Conservation (phyloP, 23 tunicate genomes). For the Corella eumyota region DNA sequence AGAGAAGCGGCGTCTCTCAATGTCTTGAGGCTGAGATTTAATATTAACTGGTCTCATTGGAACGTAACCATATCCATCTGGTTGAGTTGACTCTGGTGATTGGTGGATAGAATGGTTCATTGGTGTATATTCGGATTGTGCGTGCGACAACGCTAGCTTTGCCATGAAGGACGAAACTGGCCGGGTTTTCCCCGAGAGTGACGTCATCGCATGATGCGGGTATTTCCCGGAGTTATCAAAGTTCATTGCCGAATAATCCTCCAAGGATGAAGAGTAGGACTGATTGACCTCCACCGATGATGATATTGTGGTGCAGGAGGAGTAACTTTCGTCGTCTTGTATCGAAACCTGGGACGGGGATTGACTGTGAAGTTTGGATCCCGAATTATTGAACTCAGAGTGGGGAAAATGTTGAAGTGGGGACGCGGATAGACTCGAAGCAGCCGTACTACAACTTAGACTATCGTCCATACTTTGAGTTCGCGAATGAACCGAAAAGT, state of each 20-base stretch:
- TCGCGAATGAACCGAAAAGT: slow-evolving; percentile 46
- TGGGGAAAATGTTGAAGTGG: slow-evolving; percentile 12
- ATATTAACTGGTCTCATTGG: slow-evolving; percentile 44
- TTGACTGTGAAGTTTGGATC: too few relatives aligned
- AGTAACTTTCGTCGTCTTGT: slow-evolving; percentile 14
- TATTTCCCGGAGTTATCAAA: slow-evolving; percentile 1
- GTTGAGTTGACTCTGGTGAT: background rate
- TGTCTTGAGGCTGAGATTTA: slow-evolving; percentile 63
- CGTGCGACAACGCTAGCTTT: background rate
- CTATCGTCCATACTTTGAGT: slow-evolving; percentile 58
- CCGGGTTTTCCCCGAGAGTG: background rate
- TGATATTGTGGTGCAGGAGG: slow-evolving; percentile 7
- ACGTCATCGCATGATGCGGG: too few relatives aligned
- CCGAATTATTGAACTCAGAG: too few relatives aligned
- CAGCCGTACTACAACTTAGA: slow-evolving; percentile 37
- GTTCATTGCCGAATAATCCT: slow-evolving; percentile 34
- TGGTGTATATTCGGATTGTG: slow-evolving; percentile 25
- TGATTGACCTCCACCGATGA: slow-evolving; percentile 4
- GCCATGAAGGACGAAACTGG: background rate
- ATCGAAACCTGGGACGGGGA: slow-evolving; percentile 22
- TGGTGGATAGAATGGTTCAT: slow-evolving; percentile 7
- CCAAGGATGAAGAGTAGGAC: slow-evolving; percentile 1
- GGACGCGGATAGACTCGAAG: slow-evolving; percentile 48
- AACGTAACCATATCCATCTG: slow-evolving; percentile 29
- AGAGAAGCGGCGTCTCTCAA: slow-evolving; percentile 25